Evolutionary conservation across 2,113 vertebrate genomes (phyloP), one percentile per base, ranked within the genome.

Genomic region (Vulpes lagopus): DNA sequence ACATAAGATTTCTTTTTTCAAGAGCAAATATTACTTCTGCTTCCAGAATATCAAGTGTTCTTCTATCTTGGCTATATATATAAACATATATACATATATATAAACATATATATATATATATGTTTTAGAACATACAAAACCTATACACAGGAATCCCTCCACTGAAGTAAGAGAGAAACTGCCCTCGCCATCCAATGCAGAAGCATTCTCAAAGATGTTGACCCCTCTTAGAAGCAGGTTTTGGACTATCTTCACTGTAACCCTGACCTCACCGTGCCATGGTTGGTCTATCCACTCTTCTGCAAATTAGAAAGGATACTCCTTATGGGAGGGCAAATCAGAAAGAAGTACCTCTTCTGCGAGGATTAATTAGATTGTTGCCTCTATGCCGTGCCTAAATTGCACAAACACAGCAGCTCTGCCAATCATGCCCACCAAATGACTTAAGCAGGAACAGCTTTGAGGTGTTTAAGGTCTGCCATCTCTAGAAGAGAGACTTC

Each of bases 181-280:
- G 25, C 22, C 32, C 73, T 88, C 69, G 20, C 23, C 11, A 82
- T n/a, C 8, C 25, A 92, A 53, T 11, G 12, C 11, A 86, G 9
- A 3, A 35, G 7, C 4, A 35, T 57, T 95, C 35, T 81, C 8
- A 80, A 71, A 67, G 69, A 64, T 73, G 11, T 1, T 96, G 74
- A 92, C 23, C 38, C 32, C 95, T 67, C 23, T 73, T 91, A 10
- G 49, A 97, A 94, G 76, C 12, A 96, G 51, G n/a, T 71, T 95
- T 91, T 82, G 12, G 35, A 95, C 27, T 5, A 76, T 32, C 22
- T 93, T 91, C 64, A 89, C 32, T 43, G 71, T 62, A 96, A 79
- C 22, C 30, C 15, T 59, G 25, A 74, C n/a, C 84, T 94, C 57
- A 69, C 27, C 94, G 49, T 35, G 53, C 51, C 32, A 95, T 7